Evolutionary conservation across 2,888 invertebrate species (phyloP), one percentile per base, ranked within the genome.

Genomic region (Drosophila robusta): DNA sequence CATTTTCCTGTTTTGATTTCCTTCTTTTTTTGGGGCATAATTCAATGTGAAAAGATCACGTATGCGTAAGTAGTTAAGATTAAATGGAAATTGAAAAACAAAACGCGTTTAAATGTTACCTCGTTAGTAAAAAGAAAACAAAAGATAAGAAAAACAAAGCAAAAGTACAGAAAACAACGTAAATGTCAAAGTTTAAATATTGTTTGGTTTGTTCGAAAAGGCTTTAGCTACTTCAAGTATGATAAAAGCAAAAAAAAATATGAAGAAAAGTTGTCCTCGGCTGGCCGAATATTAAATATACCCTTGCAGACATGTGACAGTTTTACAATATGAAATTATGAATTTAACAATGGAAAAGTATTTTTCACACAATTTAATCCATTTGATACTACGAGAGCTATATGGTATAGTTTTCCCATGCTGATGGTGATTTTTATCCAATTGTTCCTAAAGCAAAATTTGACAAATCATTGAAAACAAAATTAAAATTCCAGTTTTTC

Each of bases 71-170:
- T 70, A 70, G 62, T 72, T 76, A 73, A 73, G 64, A 65, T 57
- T 44, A 63, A 75, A 69, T 58, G 62, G 58, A 80, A 72, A 65
- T 42, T 36, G 51, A 32, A 39, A 74, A 57, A 47, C n/a, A 67
- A 75, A 81, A 80, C 62, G 72, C 76, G 81, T 89, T 90, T 89
- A 85, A 90, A 87, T 89, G 89, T 89, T 89, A 90, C 90, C 89
- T 90, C 90, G 90, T 90, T 90, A 90, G 85, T 71, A 16, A 67
- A 71, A 56, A 51, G 46, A 44, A 49, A 42, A 50, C 42, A 41
- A 56, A 44, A 52, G 46, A 1, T 18, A 67, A n/a, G 8, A 44
- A 41, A 42, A 3, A 45, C 8, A 32, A 42, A 32, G 11, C 51
- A 63, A 47, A 45, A 61, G 4, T 22, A n/a, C 42, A 55, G 57